Evolutionary conservation across 2,888 invertebrate species (phyloP).

Genomic region (Linyphia triangularis): DNA sequence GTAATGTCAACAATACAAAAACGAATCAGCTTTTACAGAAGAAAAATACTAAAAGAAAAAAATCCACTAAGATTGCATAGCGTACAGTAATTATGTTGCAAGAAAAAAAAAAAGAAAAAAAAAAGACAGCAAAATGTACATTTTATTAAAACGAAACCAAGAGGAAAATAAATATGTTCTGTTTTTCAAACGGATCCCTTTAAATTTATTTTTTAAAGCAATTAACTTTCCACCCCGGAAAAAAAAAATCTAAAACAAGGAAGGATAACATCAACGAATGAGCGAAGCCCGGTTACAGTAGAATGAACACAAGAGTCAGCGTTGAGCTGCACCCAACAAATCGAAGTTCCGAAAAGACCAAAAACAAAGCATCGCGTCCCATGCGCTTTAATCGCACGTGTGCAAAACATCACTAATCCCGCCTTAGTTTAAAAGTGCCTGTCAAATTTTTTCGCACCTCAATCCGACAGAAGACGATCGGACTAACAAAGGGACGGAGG

Average conservation of each 20-base stretch:
- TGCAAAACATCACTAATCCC: conserved; percentile 74
- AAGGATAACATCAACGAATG: conserved; percentile 58
- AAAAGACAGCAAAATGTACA: no score
- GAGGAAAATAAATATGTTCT: no score
- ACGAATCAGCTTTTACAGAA: no score
- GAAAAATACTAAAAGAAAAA: no score
- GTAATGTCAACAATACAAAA: no score
- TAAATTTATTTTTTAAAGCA: no score
- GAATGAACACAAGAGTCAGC: conserved; percentile 62
- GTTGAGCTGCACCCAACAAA: conserved; percentile 55
- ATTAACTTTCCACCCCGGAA: not conserved
- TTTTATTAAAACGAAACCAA: no score
- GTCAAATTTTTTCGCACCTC: conserved; percentile 74
- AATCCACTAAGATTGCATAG: no score
- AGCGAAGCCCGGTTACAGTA: conserved; percentile 71
- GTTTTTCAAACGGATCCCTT: no score
- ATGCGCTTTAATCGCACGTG: conserved; percentile 75
- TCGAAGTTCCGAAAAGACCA: conserved; percentile 57
- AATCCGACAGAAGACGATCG: conserved; percentile 67
- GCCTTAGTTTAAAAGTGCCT: conserved; percentile 73
- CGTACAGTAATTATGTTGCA: no score
- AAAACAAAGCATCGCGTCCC: conserved; percentile 70
- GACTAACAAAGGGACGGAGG: conserved; percentile 70
- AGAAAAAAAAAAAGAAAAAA: no score
- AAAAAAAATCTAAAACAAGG: conserved; percentile 50